Percentiles rank a stretch among this genome's conserved stretches.
These are phyloP conservation scores for Hozukius guyotensis DNA, from an alignment of 2,797 vertebrate species.

Conservation along the genomic window DNA sequence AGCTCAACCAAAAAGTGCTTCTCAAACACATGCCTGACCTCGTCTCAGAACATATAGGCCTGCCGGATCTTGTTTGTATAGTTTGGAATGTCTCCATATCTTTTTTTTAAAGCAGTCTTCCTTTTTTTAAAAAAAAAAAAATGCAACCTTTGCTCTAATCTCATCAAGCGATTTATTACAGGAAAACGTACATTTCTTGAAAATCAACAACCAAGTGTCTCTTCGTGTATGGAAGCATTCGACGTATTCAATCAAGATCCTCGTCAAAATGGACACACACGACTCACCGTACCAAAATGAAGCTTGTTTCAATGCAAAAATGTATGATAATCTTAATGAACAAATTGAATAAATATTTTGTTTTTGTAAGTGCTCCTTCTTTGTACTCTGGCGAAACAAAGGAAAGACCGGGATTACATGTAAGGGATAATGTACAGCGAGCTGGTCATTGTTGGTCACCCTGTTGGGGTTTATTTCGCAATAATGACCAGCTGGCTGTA, in stretches of 20 bases:
- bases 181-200: slow-evolving; percentile 43
- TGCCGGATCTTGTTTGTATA: slow-evolving; percentile 70
- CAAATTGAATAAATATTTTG: slow-evolving; percentile 84
- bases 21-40: slow-evolving; percentile 82
- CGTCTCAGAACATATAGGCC: slow-evolving; percentile 68
- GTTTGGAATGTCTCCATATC: slow-evolving; percentile 68
- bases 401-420: not conserved
- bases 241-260: slow-evolving; percentile 68
- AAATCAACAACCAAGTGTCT: slow-evolving; percentile 49
- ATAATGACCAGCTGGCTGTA: not conserved
- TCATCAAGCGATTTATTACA: slow-evolving; percentile 44
- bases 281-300: slow-evolving; percentile 74
- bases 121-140: slow-evolving; percentile 57
- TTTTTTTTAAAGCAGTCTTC: slow-evolving; percentile 70
- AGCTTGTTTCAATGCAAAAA: slow-evolving; percentile 81
- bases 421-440: not conserved
- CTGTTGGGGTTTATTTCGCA: not conserved
- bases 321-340: slow-evolving; percentile 77
- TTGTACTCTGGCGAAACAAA: not conserved
- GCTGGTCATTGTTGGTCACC: not conserved
- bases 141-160: slow-evolving; percentile 51
- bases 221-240: slow-evolving; percentile 56
- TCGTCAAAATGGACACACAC: slow-evolving; percentile 56
- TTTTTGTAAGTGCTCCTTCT: slow-evolving; percentile 69
- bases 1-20: slow-evolving; percentile 85